Percentiles rank a stretch among this genome's conserved stretches.
Evolutionary conservation across 2,888 invertebrate genomes (phyloP).

Genomic region (Drosophila mettleri): DNA sequence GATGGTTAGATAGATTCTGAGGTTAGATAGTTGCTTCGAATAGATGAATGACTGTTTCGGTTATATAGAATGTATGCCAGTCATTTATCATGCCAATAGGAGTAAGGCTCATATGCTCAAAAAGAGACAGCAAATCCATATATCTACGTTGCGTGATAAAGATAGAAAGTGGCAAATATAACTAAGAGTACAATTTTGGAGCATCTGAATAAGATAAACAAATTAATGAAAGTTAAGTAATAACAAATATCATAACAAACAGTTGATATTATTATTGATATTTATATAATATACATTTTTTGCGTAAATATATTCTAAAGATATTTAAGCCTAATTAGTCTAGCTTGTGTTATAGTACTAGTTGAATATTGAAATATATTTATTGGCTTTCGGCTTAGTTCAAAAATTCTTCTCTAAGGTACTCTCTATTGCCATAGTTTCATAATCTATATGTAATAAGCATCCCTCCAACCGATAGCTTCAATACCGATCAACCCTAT

Average conservation of each 20-base stretch:
- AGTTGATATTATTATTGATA: background rate
- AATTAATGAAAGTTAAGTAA: background rate
- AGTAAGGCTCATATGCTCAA: background rate
- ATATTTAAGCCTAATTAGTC: background rate
- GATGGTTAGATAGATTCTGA: slow-evolving; percentile 47
- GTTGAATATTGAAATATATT: background rate
- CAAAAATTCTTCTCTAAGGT: background rate
- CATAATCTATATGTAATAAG: background rate
- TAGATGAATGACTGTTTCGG: slow-evolving; percentile 48
- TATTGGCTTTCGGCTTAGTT: background rate
- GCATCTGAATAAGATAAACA: slow-evolving; percentile 1
- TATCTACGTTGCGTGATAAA: slow-evolving; percentile 12
- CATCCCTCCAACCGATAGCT: background rate
- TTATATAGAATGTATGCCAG: slow-evolving; percentile 41
- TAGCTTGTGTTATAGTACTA: background rate
- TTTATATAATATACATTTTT: too few species aligned
- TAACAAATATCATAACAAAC: too few species aligned
- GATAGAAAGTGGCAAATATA: slow-evolving; percentile 4
- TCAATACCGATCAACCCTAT: background rate
- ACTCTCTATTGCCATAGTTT: slow-evolving; percentile 1
- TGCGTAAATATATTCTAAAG: background rate
- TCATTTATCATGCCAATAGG: slow-evolving; percentile 57
- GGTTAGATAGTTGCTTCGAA: slow-evolving; percentile 35
- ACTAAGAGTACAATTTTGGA: background rate
- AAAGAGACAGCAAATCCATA: background rate